These are phyloP conservation scores for Mallotus villosus DNA, from an alignment of 2,797 vertebrate species.

Conservation along the genomic window DNA sequence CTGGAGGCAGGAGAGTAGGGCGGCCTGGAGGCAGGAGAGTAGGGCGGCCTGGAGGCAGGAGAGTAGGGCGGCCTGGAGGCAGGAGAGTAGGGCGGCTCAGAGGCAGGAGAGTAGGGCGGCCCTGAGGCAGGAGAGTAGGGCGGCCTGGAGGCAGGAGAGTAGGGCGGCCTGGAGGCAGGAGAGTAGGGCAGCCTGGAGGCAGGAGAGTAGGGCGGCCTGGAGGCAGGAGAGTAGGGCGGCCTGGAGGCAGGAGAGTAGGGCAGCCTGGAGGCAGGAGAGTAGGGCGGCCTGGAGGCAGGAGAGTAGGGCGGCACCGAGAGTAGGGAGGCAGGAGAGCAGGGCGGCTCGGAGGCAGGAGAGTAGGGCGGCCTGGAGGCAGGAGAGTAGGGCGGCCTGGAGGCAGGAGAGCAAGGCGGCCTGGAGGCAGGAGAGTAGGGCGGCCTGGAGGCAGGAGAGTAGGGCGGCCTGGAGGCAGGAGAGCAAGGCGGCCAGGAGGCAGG, in stretches of 20 bases:
- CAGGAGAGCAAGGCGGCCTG: too few relatives aligned
- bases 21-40: background rate
- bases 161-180: too few relatives aligned
- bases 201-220: background rate
- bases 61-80: too few relatives aligned
- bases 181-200: background rate
- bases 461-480: background rate
- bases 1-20: background rate
- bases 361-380: background rate
- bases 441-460: background rate
- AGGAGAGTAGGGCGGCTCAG: background rate
- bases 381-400: background rate
- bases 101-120: background rate
- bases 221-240: too few relatives aligned
- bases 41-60: background rate
- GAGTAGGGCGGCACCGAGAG: background rate
- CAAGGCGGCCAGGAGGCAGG: too few relatives aligned
- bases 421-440: background rate
- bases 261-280: background rate
- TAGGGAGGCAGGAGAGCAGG: background rate
- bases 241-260: background rate
- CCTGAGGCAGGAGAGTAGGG: background rate
- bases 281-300: background rate
- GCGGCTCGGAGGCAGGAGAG: background rate
- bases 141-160: background rate